These are phyloP conservation scores for Drosophila subsilvestris DNA, from an alignment of 2,888 invertebrate genomes.

Conservation along the genomic window DNA sequence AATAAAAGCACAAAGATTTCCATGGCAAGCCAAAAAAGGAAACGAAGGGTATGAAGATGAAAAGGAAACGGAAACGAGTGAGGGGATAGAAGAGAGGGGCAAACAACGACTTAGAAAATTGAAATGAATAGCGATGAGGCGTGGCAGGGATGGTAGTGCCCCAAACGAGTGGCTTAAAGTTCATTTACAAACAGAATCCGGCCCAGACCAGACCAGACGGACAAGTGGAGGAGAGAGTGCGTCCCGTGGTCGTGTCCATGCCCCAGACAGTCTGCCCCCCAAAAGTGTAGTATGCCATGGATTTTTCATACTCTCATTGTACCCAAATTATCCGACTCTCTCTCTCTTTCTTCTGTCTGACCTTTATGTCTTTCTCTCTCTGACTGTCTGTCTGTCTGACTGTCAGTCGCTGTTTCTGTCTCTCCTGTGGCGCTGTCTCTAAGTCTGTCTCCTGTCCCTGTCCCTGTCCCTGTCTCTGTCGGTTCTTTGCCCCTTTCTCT, in stretches of 20 bases:
- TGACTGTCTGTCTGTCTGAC: conserved; percentile 25
- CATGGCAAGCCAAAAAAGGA: conserved; percentile 10
- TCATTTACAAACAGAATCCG: conserved; percentile 38
- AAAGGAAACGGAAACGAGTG: background rate
- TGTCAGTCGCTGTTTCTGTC: conserved; percentile 14
- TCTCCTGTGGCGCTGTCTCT: conserved; percentile 32
- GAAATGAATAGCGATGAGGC: conserved; percentile 52
- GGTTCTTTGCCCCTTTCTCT: conserved; percentile 2
- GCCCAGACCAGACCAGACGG: conserved; percentile 13
- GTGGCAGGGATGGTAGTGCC: background rate
- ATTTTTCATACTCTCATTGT: background rate
- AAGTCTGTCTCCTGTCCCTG: too few species aligned
- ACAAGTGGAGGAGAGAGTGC: conserved; percentile 19
- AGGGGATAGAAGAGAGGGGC: background rate
- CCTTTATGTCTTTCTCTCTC: conserved; percentile 25
- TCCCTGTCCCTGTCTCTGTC: conserved; percentile 27
- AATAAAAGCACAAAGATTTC: conserved; percentile 54
- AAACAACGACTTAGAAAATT: conserved; percentile 38
- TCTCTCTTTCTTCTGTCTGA: conserved; percentile 16
- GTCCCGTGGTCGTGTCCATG: conserved; percentile 4
- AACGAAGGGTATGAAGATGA: conserved; percentile 2
- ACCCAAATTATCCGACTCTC: conserved; percentile 30
- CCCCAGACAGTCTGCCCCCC: conserved; percentile 19
- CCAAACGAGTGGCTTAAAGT: conserved; percentile 36
- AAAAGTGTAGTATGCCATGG: conserved; percentile 5